Base-by-base conservation (phyloP, 1,140 invertebrate species). In the Leptoteleia sp. region DNA sequence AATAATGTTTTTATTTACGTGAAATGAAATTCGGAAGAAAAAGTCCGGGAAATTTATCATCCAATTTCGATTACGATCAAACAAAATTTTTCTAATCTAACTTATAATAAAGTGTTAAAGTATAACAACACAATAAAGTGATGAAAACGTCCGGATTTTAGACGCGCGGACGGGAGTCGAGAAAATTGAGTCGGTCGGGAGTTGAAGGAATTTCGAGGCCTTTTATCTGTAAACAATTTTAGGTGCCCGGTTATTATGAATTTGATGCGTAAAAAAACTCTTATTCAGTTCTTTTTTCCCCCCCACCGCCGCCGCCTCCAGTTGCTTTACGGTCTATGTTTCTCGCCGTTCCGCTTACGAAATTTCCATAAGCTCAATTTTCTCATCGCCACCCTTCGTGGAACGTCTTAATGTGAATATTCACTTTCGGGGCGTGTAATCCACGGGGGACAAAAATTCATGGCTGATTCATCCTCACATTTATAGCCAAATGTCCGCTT, bases 281-380 rank as follows among this genome's bases (percentile, higher is more conserved):
- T 64, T 40, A 31, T 40, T 62, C 19, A 25, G 13, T n/a, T 33
- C 25, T 40, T 37, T 40, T 27, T n/a, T 4, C 35, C 16, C 17
- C 19, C 27, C 27, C n/a, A n/a, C n/a, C n/a, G n/a, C n/a, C n/a
- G n/a, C n/a, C n/a, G n/a, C n/a, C n/a, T n/a, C n/a, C n/a, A n/a
- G n/a, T n/a, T n/a, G n/a, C n/a, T 37, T 61, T 37, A 25, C 22
- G 16, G 1, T 15, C 13, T 64, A 29, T 40, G 13, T 64, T 64
- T 35, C 59, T 29, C 35, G 27, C 35, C 43, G 47, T 43, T 43
- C 15, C 38, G 45, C 31, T 64, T 64, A 50, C 12, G 29, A 43
- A 67, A 67, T 67, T 67, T 67, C 62, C 62, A 67, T 54, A 67
- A 67, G 62, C 50, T 67, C 62, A 45, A 67, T 67, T 67, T 67